Evolutionary conservation across 2,888 invertebrate genomes (phyloP).

Genomic region (Troides aeacus): DNA sequence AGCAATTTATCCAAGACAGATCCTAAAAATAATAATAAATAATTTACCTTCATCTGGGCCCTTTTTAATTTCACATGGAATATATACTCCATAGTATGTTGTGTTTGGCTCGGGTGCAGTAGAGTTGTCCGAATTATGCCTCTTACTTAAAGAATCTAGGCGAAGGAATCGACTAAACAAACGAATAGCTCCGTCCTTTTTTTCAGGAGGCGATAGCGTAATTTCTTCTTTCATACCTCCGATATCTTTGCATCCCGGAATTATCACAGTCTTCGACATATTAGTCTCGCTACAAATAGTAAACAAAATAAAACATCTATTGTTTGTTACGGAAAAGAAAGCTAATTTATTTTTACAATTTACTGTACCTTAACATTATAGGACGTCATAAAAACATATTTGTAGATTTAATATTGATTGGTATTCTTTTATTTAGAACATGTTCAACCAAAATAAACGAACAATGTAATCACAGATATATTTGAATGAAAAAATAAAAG

Average conservation of each 20-base stretch:
- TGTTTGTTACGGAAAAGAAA: slow-evolving; percentile 71
- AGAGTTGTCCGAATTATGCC: slow-evolving; percentile 52
- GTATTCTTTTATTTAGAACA: slow-evolving; percentile 46
- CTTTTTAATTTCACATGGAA: slow-evolving; percentile 76
- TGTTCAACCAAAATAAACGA: slow-evolving; percentile 40
- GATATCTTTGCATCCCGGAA: slow-evolving; percentile 67
- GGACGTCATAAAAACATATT: slow-evolving; percentile 67
- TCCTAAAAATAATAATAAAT: neutral
- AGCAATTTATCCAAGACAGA: no score
- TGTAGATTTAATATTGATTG: slow-evolving; percentile 32
- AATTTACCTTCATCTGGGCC: slow-evolving; percentile 73
- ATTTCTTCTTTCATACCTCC: slow-evolving; percentile 65
- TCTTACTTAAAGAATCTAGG: slow-evolving; percentile 61
- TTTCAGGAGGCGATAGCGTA: slow-evolving; percentile 62
- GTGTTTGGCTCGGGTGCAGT: slow-evolving; percentile 53
- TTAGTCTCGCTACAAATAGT: slow-evolving; percentile 57
- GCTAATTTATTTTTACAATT: slow-evolving; percentile 63
- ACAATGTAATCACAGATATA: slow-evolving; percentile 44
- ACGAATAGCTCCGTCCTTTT: slow-evolving; percentile 65
- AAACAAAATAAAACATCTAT: slow-evolving; percentile 63
- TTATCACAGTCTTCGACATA: slow-evolving; percentile 72
- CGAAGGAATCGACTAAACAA: slow-evolving; percentile 65
- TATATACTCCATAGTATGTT: slow-evolving; percentile 75
- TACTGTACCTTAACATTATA: slow-evolving; percentile 46
- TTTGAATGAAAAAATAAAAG: slow-evolving; percentile 52